A percentile compares a stretch with the other conserved stretches of the same genome.
Evolutionary conservation across 2,888 invertebrate genomes (phyloP).

Genomic region (Gibbula magus): DNA sequence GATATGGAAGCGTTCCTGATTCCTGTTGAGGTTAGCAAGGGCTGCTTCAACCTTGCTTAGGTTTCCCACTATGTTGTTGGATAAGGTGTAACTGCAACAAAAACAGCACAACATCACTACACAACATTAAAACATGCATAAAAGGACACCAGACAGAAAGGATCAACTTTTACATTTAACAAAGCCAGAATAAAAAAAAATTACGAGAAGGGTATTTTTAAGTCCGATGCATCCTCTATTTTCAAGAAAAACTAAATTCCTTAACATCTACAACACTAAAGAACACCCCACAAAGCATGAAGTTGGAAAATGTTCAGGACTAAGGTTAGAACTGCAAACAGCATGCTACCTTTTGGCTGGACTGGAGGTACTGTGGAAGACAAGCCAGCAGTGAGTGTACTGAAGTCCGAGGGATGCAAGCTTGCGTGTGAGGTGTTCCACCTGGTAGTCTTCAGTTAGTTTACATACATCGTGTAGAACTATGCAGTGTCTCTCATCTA

Average conservation of each 20-base stretch:
- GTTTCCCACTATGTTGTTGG: conserved; percentile 44
- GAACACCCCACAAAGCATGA: no score
- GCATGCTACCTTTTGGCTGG: background rate
- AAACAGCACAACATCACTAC: no score
- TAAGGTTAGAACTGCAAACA: background rate
- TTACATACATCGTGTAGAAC: conserved; percentile 42
- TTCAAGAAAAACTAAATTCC: no score
- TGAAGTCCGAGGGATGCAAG: conserved; percentile 51
- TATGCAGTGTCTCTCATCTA: conserved; percentile 55
- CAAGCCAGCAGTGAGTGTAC: conserved; percentile 50
- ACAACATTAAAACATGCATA: no score
- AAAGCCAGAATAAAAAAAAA: no score
- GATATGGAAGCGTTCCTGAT: background rate
- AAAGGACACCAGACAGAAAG: no score
- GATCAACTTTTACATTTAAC: no score
- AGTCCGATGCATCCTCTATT: no score
- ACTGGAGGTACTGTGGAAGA: conserved; percentile 33
- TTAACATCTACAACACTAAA: no score
- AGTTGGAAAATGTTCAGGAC: no score
- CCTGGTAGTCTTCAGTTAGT: conserved; percentile 41
- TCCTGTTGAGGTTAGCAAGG: conserved; percentile 40
- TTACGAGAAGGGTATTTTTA: no score
- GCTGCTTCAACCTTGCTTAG: conserved; percentile 48
- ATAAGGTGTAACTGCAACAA: conserved; percentile 40
- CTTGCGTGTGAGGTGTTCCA: conserved; percentile 46